phyloP scores from a whole-genome alignment of 2,888 invertebrate species.

The Lasioglossum malachurum region DNA sequence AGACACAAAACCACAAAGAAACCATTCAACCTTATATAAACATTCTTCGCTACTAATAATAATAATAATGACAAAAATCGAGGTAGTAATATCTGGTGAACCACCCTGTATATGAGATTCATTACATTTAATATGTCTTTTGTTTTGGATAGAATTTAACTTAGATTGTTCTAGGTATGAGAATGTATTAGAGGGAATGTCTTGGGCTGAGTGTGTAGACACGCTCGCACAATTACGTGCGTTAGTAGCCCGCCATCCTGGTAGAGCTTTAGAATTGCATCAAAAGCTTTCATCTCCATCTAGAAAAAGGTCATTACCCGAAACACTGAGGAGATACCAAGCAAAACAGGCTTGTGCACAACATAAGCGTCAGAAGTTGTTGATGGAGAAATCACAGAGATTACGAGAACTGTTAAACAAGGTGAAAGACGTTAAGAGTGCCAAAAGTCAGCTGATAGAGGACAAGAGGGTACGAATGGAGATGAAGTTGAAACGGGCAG shows the following conservation, averaged over 20 bases:
- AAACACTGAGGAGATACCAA: slow-evolving; percentile 91
- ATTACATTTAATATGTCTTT: neutral
- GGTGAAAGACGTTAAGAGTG: slow-evolving; percentile 93
- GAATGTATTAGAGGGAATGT: slow-evolving; percentile 87
- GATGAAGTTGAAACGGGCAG: slow-evolving; percentile 92
- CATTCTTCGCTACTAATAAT: too few species aligned
- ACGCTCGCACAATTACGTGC: slow-evolving; percentile 92
- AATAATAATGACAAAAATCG: too few species aligned
- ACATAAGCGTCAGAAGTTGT: slow-evolving; percentile 92
- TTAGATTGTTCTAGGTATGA: slow-evolving; percentile 75
- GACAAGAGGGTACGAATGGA: slow-evolving; percentile 92
- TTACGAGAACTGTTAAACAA: slow-evolving; percentile 94
- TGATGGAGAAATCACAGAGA: slow-evolving; percentile 93
- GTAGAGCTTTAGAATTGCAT: slow-evolving; percentile 95
- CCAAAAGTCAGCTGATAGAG: slow-evolving; percentile 94
- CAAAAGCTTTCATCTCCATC: slow-evolving; percentile 97
- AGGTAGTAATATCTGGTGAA: too few species aligned
- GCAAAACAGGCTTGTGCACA: slow-evolving; percentile 97
- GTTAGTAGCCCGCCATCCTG: slow-evolving; percentile 95
- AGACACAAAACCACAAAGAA: too few species aligned
- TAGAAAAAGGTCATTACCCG: slow-evolving; percentile 93
- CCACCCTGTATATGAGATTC: neutral
- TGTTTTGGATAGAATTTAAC: slow-evolving; percentile 13
- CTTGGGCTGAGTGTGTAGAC: slow-evolving; percentile 94
- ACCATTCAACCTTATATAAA: too few species aligned